Base-by-base conservation (phyloP, 2,888 invertebrate species). In the Rhaphigaster nebulosa region DNA sequence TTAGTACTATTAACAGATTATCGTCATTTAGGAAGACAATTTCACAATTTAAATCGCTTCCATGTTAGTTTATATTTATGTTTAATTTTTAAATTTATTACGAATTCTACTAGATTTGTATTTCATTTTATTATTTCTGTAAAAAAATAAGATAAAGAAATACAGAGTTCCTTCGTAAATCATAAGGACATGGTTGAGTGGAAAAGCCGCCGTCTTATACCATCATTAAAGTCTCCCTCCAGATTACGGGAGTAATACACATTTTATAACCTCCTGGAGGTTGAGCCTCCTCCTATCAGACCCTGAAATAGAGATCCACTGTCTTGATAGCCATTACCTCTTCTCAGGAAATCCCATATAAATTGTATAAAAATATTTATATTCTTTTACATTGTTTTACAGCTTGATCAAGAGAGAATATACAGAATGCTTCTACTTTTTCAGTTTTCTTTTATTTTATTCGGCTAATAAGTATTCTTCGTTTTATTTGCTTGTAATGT, bases 161-260 rank as follows among this genome's bases (percentile, higher is more conserved):
- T 38, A 76, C 5, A 76, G 70, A 38, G 38, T 76, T 76, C 70
- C 34, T 76, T 8, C 34, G 70, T 76, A 76, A 76, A 76, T 76
- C 84, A 84, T 41, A n/a, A 45, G n/a, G 45, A 45, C 45, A 84
- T 84, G n/a, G 38, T 45, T 6, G 45, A 45, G 84, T 26, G 45
- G 84, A 84, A 84, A 45, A 45, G 84, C 84, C 45, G 45, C 41
- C 84, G 45, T n/a, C 84, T 84, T 84, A 84, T 45, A 84, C 84
- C 84, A 50, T 45, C 84, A 84, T 84, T 84, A 84, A 84, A 84
- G 84, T 84, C 84, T 45, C 84, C 84, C 45, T 23, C 26, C n/a
- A 26, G 41, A 45, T n/a, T 45, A 41, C 84, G 1, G 45, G 45
- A 84, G 84, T 84, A 84, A 84, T 84, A 50, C 84, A n/a, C n/a